These are phyloP conservation scores for Catocala fraxini DNA, from an alignment of 2,888 invertebrate genomes.

Conservation along the genomic window DNA sequence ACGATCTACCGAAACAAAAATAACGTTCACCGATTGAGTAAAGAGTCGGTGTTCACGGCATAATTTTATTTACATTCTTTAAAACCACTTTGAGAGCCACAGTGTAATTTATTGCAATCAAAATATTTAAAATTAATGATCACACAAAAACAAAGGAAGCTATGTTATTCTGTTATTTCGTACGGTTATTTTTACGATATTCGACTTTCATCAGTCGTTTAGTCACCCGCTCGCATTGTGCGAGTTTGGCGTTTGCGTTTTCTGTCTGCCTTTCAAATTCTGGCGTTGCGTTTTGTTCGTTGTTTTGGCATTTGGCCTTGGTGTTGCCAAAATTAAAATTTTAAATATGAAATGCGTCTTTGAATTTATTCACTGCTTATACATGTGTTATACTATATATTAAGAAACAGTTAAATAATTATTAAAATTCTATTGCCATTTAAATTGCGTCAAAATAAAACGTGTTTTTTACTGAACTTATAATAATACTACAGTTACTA, in stretches of 20 bases:
- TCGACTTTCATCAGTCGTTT: constrained; percentile 4
- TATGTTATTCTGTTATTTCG: constrained; percentile 14
- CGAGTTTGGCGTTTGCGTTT: constrained; percentile 13
- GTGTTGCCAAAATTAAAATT: neutral
- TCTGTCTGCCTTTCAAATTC: constrained; percentile 2
- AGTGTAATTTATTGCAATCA: neutral
- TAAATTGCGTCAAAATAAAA: too few species aligned
- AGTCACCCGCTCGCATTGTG: constrained; percentile 7
- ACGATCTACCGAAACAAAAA: constrained; percentile 47
- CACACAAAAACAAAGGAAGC: constrained; percentile 5
- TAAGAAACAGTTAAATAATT: too few species aligned
- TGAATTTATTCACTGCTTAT: too few species aligned
- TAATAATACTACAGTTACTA: too few species aligned
- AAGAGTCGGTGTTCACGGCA: constrained; percentile 19
- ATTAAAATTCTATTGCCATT: too few species aligned
- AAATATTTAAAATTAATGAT: constrained; percentile 5
- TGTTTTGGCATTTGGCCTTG: neutral
- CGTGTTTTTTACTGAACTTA: too few species aligned
- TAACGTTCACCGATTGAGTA: constrained; percentile 44
- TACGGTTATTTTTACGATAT: constrained; percentile 13
- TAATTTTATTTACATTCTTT: constrained; percentile 19
- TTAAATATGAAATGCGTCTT: too few species aligned
- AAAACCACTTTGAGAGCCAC: neutral
- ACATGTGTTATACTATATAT: too few species aligned
- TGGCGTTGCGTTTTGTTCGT: constrained; percentile 6